Conservation (phyloP, 1,140 invertebrate species). For the Formica exsecta region DNA sequence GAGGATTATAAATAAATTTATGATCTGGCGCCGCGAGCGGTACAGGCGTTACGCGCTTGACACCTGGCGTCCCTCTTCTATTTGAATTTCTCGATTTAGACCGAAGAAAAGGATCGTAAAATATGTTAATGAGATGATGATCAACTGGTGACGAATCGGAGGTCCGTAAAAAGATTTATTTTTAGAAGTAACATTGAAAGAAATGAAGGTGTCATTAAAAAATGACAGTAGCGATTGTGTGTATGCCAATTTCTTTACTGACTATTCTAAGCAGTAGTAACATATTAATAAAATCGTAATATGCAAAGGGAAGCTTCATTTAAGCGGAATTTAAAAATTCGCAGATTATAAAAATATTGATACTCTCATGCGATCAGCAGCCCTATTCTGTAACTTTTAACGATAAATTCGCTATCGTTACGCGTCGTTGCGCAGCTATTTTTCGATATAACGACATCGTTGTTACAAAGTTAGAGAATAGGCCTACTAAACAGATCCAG, state of each 20-base stretch:
- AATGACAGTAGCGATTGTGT: neutral
- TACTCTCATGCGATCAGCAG: neutral
- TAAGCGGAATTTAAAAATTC: too few species aligned
- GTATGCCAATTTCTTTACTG: neutral
- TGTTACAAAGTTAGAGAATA: too few species aligned
- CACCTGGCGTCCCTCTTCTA: constrained; percentile 48
- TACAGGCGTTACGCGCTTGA: constrained; percentile 19
- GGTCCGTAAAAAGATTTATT: neutral
- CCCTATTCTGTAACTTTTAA: too few species aligned
- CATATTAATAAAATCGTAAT: too few species aligned
- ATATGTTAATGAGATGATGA: constrained; percentile 43
- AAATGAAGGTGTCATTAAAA: neutral
- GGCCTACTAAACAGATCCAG: neutral
- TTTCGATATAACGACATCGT: too few species aligned
- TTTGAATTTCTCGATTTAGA: constrained; percentile 10
- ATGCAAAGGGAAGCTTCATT: too few species aligned
- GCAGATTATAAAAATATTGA: neutral
- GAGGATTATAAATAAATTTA: constrained; percentile 76
- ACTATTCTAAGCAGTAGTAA: neutral
- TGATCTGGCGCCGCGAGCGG: constrained; percentile 7
- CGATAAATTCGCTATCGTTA: too few species aligned
- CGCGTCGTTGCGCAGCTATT: too few species aligned
- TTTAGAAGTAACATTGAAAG: neutral
- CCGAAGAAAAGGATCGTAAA: constrained; percentile 5
- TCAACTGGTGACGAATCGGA: constrained; percentile 29